A percentile compares a stretch with the other conserved stretches of the same genome.
These are phyloP conservation scores for Antedon mediterranea DNA, from an alignment of 53 echinoderm and acorn worm species.

Conservation along the genomic window DNA sequence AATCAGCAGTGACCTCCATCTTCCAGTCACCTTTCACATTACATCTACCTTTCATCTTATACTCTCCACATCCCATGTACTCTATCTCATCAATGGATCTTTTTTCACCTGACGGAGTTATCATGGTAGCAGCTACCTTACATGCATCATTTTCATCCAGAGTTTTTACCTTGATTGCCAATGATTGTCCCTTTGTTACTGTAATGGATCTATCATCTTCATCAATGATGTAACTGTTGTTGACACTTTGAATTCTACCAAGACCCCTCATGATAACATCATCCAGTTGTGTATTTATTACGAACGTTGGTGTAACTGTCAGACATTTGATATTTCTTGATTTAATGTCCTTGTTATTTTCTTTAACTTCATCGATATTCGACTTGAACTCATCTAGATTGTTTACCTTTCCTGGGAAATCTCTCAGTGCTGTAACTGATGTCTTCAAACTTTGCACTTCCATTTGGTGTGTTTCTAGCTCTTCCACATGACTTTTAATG, in stretches of 20 bases:
- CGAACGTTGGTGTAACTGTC: neutral
- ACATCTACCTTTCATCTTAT: neutral
- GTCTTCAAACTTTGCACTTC: neutral
- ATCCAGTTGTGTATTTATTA: neutral
- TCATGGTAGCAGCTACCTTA: neutral
- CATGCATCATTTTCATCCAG: neutral
- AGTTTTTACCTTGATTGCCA: neutral
- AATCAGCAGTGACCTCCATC: neutral
- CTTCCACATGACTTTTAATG: neutral
- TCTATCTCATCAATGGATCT: neutral
- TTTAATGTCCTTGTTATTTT: neutral
- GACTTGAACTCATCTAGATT: neutral
- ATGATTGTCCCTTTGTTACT: neutral
- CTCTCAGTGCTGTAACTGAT: neutral
- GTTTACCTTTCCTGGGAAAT: neutral
- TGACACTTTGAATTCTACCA: neutral
- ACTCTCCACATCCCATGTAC: neutral
- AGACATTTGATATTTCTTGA: neutral
- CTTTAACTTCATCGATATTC: neutral
- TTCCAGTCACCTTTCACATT: neutral
- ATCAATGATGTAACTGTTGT: neutral
- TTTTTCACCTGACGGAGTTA: neutral
- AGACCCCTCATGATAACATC: neutral
- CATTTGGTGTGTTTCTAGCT: neutral
- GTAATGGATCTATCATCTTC: neutral